Evolutionary conservation across 2,113 vertebrate genomes (phyloP).

Genomic region (Ceyx cyanopectus): DNA sequence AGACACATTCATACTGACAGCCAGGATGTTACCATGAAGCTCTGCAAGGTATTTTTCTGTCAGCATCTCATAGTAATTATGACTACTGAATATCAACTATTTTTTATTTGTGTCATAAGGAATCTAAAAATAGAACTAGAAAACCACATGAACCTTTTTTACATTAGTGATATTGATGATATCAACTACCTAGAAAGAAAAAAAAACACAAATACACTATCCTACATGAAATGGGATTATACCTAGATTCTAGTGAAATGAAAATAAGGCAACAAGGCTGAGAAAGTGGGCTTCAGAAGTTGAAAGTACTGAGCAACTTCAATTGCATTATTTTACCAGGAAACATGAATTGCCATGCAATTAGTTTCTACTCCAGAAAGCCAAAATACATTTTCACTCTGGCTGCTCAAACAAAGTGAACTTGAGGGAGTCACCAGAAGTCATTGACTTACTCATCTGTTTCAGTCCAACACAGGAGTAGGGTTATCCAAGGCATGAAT

Average conservation of each 20-base stretch:
- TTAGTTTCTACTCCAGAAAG: neutral
- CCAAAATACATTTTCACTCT: neutral
- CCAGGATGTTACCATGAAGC: neutral
- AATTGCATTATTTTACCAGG: neutral
- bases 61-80: neutral
- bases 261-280: neutral
- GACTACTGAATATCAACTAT: neutral
- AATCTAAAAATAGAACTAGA: neutral
- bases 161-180: neutral
- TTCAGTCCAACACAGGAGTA: fast-evolving
- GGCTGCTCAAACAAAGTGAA: neutral
- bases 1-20: neutral
- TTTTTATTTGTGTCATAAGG: neutral
- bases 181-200: neutral
- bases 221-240: neutral
- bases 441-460: fast-evolving
- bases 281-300: neutral
- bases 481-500: neutral
- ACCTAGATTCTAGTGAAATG: neutral
- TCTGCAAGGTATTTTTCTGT: neutral
- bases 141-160: neutral
- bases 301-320: neutral
- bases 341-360: neutral
- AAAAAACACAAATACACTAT: too few relatives aligned
- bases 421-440: neutral